Base-by-base conservation (phyloP, 2,797 vertebrate genomes). In the Buphagus erythrorhynchus region DNA sequence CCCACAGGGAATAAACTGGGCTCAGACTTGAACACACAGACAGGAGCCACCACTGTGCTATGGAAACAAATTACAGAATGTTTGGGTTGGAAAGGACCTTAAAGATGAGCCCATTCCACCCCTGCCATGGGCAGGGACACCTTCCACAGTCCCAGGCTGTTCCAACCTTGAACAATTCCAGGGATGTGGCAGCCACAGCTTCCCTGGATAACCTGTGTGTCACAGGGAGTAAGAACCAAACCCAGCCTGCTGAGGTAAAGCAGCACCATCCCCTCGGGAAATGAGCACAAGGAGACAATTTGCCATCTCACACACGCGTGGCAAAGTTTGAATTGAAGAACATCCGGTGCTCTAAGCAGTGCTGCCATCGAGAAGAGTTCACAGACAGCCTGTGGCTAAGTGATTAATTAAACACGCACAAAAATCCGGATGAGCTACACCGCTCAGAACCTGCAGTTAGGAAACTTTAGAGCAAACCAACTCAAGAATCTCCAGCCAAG, bases 341-440 rank as follows among this genome's bases (percentile, higher is more conserved):
- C 31, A 14, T 2, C 31, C 0, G 13, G 28, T 0, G 66, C 4
- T 67, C 8, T 3, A 2, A 43, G 35, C 0, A 36, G 24, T 0
- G 11, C 3, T 3, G 7, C 33, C 55, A 54, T 0, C 0, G 13
- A 8, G 45, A 52, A 4, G 22, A 42, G 79, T 6, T 65, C 51
- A 33, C 33, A 48, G 35, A 11, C 12, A 14, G 36, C 1, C 49
- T 4, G 57, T 13, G 57, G 43, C 36, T 21, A 9, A 22, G 11
- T 3, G 31, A 24, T 13, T 24, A 48, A 67, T 62, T 15, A 80
- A 40, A 35, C 11, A 22, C 4, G 7, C 3, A 45, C 61, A 48
- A 3, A 24, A 28, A n/a, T 1, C 19, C 17, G 13, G 29, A 9
- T 5, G 31, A 57, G 15, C 18, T 1, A 10, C 9, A 11, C 17